Conservation (phyloP, 2,888 invertebrate species). For the Hedychridium roseum region DNA sequence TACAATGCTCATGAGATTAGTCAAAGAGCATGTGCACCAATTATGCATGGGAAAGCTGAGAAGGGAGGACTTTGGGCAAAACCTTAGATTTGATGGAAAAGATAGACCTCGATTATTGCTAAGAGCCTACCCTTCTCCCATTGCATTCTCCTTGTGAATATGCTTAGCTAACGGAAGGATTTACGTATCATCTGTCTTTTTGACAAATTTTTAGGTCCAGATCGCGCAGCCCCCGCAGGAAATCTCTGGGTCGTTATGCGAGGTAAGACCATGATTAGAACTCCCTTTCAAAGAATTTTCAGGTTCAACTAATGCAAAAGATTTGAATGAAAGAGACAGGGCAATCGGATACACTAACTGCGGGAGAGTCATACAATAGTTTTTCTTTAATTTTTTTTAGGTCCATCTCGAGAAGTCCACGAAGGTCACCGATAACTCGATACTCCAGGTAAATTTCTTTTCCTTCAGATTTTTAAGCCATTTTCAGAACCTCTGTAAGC, state of each 20-base stretch:
- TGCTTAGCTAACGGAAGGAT: slow-evolving; percentile 36
- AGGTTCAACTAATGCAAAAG: slow-evolving; percentile 40
- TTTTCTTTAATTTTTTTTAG: slow-evolving; percentile 54
- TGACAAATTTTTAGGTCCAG: slow-evolving; percentile 54
- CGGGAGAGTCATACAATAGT: slow-evolving; percentile 46
- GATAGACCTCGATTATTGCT: slow-evolving; percentile 15
- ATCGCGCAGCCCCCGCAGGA: slow-evolving; percentile 51
- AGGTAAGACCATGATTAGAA: slow-evolving; percentile 48
- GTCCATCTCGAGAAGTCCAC: slow-evolving; percentile 56
- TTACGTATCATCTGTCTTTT: slow-evolving; percentile 45
- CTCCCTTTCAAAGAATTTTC: slow-evolving; percentile 37
- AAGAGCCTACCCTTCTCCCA: slow-evolving; percentile 21
- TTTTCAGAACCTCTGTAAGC: slow-evolving; percentile 45
- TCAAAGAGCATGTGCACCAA: slow-evolving; percentile 22
- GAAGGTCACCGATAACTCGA: slow-evolving; percentile 41
- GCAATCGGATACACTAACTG: slow-evolving; percentile 30
- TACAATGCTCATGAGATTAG: slow-evolving; percentile 20
- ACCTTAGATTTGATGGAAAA: slow-evolving; percentile 19
- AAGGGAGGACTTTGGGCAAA: slow-evolving; percentile 21
- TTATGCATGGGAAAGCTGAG: slow-evolving; percentile 30
- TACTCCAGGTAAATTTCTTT: slow-evolving; percentile 51
- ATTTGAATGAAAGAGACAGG: slow-evolving; percentile 23
- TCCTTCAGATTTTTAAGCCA: slow-evolving; percentile 24
- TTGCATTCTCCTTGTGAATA: slow-evolving; percentile 25
- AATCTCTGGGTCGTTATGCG: slow-evolving; percentile 46